Evolutionary conservation across 2,113 vertebrate genomes (phyloP), one percentile per base, ranked within the genome.

Genomic region (Camelus dromedarius): DNA sequence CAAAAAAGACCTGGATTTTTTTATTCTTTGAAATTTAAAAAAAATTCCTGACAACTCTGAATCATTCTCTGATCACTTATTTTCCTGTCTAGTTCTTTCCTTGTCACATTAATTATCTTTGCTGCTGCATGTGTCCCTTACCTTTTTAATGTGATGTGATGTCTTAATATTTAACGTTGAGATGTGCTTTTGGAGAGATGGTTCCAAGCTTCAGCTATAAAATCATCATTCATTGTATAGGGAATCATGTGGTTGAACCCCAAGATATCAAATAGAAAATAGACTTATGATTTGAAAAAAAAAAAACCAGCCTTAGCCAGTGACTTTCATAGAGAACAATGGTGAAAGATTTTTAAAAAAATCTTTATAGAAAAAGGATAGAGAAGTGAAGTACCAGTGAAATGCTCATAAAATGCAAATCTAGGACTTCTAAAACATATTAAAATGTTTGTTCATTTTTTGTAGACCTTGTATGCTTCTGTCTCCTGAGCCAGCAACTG

Each of bases 81-180:
- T 94, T 94, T 93, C 70, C 30, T 91, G 10, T 56, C 26, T 70
- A 54, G 3, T 30, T 96, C 19, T 97, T 81, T 67, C 30, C 30
- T 86, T 79, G 3, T 42, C 75, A 50, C 56, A 60, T 85, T 77
- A 69, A 69, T 80, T 89, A 93, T 90, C 15, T 80, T 93, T 82
- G 42, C n/a, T 92, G 18, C 16, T 85, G 15, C 22, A 35, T 86
- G 14, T 95, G 50, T 89, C 30, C 90, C 26, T 73, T 95, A 88
- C 35, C 54, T 72, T 97, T 92, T 85, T 42, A 42, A 42, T 42
- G 38, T 48, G 84, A 83, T 56, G 20, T 83, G 70, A 77, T 90
- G 1, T 80, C 35, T 93, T 96, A 92, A 92, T 93, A 92, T 94
- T 95, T 90, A 81, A 88, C 90, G 38, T 77, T 85, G 56, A 96